Evolutionary conservation across 2,113 vertebrate species (phyloP).

Genomic region (Chaenogobius annularis): DNA sequence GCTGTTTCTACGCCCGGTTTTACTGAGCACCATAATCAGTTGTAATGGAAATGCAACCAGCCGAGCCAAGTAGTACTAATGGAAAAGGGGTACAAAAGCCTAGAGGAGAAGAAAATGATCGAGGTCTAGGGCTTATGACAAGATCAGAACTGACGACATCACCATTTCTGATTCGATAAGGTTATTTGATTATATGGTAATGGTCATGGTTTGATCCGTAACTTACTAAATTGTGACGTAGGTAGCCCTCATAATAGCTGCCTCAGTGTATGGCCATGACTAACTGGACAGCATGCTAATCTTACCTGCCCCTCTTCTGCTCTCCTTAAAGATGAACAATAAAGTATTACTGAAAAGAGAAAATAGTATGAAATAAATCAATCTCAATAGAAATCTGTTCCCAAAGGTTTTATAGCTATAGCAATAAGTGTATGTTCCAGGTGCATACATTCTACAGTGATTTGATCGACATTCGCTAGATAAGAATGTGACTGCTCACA

Average conservation of each 20-base stretch:
- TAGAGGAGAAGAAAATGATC: neutral
- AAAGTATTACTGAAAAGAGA: neutral
- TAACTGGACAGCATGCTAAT: constrained; percentile 16
- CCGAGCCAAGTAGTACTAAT: too few relatives aligned
- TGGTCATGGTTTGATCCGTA: constrained; percentile 13
- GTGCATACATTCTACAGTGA: too few relatives aligned
- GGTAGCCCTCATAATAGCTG: constrained; percentile 12
- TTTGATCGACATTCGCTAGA: neutral
- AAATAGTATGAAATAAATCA: neutral
- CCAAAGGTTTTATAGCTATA: neutral
- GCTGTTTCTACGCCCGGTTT: too few relatives aligned
- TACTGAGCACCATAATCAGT: too few relatives aligned
- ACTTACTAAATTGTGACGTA: constrained; percentile 12
- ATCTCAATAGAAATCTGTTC: neutral
- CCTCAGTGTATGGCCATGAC: constrained; percentile 19
- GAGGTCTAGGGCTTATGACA: neutral
- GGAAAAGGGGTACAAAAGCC: neutral
- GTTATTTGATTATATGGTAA: neutral
- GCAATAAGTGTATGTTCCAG: neutral
- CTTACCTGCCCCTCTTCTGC: neutral
- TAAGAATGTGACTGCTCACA: constrained; percentile 5
- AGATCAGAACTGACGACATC: neutral
- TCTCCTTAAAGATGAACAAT: neutral
- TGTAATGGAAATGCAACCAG: too few relatives aligned
- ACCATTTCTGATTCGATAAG: constrained; percentile 1